Percentiles rank a stretch among this genome's conserved stretches.
Conservation (phyloP, 92 coral and sea anemone genomes). For the Heteractis magnifica region DNA sequence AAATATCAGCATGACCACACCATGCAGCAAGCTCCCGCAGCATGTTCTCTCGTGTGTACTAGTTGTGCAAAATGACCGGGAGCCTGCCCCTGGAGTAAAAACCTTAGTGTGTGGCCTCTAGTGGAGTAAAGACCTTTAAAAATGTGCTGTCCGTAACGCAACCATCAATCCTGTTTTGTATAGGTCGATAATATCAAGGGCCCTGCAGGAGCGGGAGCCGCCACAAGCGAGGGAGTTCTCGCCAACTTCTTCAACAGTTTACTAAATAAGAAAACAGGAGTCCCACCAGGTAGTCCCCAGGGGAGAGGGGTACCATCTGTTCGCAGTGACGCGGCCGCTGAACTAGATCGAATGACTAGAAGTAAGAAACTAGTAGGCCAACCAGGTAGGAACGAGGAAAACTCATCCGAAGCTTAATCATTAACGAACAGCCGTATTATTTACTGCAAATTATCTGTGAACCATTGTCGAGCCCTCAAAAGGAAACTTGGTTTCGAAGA, state of each 20-base stretch:
- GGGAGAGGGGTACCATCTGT: constrained; percentile 73
- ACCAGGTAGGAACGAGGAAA: constrained; percentile 46
- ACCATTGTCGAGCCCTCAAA: constrained; percentile 11
- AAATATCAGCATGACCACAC: no score
- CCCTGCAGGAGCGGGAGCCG: constrained; percentile 65
- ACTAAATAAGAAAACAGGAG: constrained; percentile 85
- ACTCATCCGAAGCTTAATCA: neutral
- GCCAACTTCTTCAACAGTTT: constrained; percentile 98
- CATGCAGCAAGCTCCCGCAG: no score
- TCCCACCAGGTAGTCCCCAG: constrained; percentile 50
- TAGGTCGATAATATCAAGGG: constrained; percentile 86
- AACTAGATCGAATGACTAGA: constrained; percentile 94
- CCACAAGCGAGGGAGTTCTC: constrained; percentile 93
- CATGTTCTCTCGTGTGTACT: no score
- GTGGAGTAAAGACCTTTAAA: no score
- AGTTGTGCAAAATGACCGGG: no score
- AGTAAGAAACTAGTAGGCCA: constrained; percentile 76
- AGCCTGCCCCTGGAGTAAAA: no score
- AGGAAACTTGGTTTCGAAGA: constrained; percentile 2
- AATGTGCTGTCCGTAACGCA: no score
- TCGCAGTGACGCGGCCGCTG: constrained; percentile 96
- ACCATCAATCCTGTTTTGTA: neutral
- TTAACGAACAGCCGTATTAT: neutral
- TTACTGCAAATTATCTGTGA: constrained; percentile 16
- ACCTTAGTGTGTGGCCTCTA: neutral